Evolutionary conservation across 2,888 invertebrate genomes (phyloP).

Genomic region (Brachylomia viminalis): DNA sequence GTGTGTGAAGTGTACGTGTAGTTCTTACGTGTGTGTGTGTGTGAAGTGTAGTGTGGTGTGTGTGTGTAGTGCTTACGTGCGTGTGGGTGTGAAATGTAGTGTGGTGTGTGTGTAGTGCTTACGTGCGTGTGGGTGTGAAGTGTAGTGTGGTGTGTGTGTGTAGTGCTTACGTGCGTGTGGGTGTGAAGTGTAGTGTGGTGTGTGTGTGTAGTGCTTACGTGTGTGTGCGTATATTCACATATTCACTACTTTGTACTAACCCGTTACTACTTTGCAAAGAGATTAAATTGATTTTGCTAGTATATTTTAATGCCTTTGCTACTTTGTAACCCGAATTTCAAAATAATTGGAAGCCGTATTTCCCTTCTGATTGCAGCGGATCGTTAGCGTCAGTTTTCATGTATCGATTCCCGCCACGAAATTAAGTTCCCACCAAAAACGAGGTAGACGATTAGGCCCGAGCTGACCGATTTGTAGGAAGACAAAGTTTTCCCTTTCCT

Average conservation of each 20-base stretch:
- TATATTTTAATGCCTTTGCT: too few species aligned
- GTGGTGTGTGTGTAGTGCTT: neutral
- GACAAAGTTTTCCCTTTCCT: slow-evolving; percentile 32
- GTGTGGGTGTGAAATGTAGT: neutral
- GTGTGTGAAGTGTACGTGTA: neutral
- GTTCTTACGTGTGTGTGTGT: too few species aligned
- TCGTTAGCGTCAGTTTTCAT: slow-evolving; percentile 45
- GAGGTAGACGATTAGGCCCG: slow-evolving; percentile 53
- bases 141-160: too few species aligned
- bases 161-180: neutral
- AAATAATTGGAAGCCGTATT: neutral
- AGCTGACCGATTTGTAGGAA: slow-evolving; percentile 31
- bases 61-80: neutral
- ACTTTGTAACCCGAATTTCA: neutral
- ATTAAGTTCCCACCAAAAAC: slow-evolving; percentile 56
- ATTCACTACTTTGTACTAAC: neutral
- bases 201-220: too few species aligned
- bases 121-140: too few species aligned
- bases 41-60: too few species aligned
- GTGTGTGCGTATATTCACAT: neutral
- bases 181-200: too few species aligned
- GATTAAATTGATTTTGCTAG: too few species aligned
- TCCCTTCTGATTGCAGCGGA: slow-evolving; percentile 30
- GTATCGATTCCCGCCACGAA: slow-evolving; percentile 57
- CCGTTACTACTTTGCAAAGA: too few species aligned